Conservation (phyloP, 2,888 invertebrate species). For the Hoplodrina blanda region DNA sequence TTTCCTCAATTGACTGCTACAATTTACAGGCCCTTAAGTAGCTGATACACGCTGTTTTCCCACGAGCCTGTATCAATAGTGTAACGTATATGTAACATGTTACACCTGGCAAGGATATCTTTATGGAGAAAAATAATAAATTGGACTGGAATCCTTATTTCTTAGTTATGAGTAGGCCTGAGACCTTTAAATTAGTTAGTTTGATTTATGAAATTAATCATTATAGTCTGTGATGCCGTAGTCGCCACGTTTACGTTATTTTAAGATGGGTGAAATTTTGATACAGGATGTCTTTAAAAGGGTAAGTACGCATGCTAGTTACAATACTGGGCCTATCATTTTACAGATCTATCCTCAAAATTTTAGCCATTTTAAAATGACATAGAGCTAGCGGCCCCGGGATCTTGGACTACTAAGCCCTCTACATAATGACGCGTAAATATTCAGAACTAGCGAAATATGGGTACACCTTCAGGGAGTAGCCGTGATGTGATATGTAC, state of each 20-base stretch:
- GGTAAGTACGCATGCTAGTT: too few relatives aligned
- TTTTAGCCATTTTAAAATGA: neutral
- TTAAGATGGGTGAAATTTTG: too few relatives aligned
- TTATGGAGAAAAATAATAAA: conserved; percentile 4
- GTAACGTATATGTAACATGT: conserved; percentile 6
- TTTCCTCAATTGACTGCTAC: conserved; percentile 38
- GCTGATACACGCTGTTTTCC: conserved; percentile 41
- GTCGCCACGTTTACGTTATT: too few relatives aligned
- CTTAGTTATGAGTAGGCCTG: neutral
- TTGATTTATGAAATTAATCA: too few relatives aligned
- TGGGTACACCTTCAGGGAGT: neutral
- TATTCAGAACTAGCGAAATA: neutral
- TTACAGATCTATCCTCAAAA: neutral
- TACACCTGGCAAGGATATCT: conserved; percentile 10
- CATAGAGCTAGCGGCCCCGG: neutral
- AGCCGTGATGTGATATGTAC: neutral
- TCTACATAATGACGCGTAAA: neutral
- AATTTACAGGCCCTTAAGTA: conserved; percentile 34
- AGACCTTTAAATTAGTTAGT: too few relatives aligned
- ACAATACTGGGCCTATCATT: too few relatives aligned
- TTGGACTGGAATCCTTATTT: neutral
- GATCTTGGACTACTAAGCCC: neutral
- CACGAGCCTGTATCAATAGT: conserved; percentile 27
- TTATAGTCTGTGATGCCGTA: too few relatives aligned
- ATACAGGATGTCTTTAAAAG: too few relatives aligned